Percentiles rank a stretch among this genome's conserved stretches.
Conservation (phyloP, 2,113 vertebrate genomes). For the Saguinus midas region DNA sequence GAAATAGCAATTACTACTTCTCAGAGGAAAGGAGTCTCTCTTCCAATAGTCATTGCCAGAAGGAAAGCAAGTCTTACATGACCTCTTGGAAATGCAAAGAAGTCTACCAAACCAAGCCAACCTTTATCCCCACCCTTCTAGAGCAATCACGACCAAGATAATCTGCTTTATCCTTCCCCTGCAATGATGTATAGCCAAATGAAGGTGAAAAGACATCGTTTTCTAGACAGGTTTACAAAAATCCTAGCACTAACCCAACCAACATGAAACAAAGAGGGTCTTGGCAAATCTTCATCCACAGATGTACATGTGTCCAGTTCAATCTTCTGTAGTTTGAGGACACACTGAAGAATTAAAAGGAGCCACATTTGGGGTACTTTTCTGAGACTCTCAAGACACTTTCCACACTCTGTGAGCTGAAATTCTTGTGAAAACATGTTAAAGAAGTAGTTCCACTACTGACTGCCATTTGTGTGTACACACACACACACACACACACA, state of each 20-base stretch:
- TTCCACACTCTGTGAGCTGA: not conserved
- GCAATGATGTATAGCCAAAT: not conserved
- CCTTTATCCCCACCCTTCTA: not conserved
- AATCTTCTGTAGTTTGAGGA: not conserved
- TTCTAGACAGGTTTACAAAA: not conserved
- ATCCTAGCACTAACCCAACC: not conserved
- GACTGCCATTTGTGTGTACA: not conserved
- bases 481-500: not conserved
- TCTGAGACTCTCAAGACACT: not conserved
- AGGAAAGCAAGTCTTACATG: not conserved
- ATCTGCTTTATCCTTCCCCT: not conserved
- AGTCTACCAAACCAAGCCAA: not conserved
- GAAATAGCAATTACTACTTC: not conserved
- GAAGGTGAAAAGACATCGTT: not conserved
- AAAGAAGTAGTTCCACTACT: not conserved
- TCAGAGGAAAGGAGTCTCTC: not conserved
- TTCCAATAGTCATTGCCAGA: not conserved
- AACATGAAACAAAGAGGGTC: not conserved
- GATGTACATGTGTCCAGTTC: not conserved
- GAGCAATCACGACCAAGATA: not conserved
- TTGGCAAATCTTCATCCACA: not conserved
- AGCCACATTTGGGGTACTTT: not conserved
- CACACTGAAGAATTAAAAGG: not conserved
- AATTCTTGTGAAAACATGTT: not conserved
- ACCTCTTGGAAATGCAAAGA: not conserved